Evolutionary conservation across 1,140 invertebrate species (phyloP), one percentile per base, ranked within the genome.

Genomic region (Lucilia sericata): DNA sequence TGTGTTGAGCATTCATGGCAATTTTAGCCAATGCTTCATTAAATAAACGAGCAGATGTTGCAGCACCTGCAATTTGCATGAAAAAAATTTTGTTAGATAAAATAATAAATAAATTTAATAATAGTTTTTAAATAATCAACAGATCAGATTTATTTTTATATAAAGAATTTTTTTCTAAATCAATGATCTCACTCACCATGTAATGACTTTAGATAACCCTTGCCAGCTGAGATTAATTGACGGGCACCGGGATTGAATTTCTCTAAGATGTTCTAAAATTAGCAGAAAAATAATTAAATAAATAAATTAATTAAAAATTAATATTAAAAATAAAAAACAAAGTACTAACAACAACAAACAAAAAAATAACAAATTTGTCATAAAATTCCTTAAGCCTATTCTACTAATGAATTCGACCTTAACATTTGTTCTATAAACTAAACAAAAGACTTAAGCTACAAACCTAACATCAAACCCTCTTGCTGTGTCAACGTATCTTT

Each of bases 241-340:
- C 96, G 93, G 9, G 97, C 96, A 86, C 96, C 96, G 49, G 97
- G 97, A 92, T 98, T 98, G 93, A 98, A 98, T 92, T 97, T 97
- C 90, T 98, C 97, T 94, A 98, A 92, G 91, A 98, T 97, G 91
- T 97, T 98, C 97, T 98, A 95, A 86, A 96, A 95, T 17, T 13
- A 36, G 17, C n/a, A 47, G 49, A 82, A 34, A 47, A 75, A 51
- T 12, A 80, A 51, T 49, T 49, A 19, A 42, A 78, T 42, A 78
- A 36, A 42, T 42, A 74, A 49, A 55, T 55, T 55, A 55, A 55
- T 55, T 14, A 55, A 30, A 30, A 30, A 13, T 14, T 55, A 55
- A 10, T 55, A 8, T 12, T 5, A 55, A 17, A n/a, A n/a, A 55
- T 55, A 51, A 51, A 7, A 51, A 51, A 51, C 36, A 36, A 36